A percentile compares a stretch with the other conserved stretches of the same genome.
These are phyloP conservation scores for Triops longicaudatus DNA, from an alignment of 1,140 invertebrate genomes.

Conservation along the genomic window DNA sequence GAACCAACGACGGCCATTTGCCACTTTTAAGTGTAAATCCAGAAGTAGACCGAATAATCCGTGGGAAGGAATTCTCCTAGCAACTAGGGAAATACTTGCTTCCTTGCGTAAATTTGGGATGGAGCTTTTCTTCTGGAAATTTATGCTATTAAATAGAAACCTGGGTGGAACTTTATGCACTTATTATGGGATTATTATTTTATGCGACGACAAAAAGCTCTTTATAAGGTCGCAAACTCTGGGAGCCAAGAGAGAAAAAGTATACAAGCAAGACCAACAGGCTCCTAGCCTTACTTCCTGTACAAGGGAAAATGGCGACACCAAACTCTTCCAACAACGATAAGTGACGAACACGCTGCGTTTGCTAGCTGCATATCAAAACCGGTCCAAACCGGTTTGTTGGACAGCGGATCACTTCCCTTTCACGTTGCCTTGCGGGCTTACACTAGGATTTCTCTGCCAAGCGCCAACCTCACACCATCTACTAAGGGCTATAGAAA, in stretches of 20 bases:
- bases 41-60: neutral
- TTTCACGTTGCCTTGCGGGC: too few relatives aligned
- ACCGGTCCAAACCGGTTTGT: too few relatives aligned
- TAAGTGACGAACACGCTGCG: neutral
- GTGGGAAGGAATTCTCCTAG: neutral
- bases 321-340: neutral
- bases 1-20: neutral
- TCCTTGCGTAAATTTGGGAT: neutral
- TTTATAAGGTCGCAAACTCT: neutral
- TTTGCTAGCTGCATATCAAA: too few relatives aligned
- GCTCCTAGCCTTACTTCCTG: slow-evolving; percentile 5
- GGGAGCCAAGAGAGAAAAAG: neutral
- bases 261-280: neutral
- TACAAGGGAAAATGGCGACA: slow-evolving; percentile 1
- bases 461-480: too few relatives aligned
- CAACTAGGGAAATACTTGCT: neutral
- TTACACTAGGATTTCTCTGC: too few relatives aligned
- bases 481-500: too few relatives aligned
- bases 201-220: neutral
- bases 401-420: too few relatives aligned
- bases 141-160: neutral
- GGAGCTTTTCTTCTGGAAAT: neutral
- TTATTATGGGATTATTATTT: neutral
- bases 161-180: neutral
- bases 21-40: neutral